Percentiles rank a stretch among this genome's conserved stretches.
Conservation (phyloP, 2,888 invertebrate genomes). For the Trypoxylon attenuatum region DNA sequence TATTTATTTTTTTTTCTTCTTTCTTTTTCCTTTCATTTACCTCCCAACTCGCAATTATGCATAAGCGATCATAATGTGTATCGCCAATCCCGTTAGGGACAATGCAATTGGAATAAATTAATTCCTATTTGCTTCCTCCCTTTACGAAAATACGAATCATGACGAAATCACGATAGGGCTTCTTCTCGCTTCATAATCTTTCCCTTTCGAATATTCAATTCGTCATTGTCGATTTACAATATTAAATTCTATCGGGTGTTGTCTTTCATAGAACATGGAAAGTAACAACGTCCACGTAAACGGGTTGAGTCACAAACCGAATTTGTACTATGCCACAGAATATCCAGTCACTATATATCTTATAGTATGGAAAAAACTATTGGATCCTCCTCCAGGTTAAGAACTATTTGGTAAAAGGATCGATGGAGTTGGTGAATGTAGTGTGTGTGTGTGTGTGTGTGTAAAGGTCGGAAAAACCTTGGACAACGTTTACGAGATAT, state of each 20-base stretch:
- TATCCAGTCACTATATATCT: constrained; percentile 40
- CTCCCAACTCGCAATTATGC: constrained; percentile 21
- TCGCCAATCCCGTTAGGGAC: no score
- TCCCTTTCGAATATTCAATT: constrained; percentile 11
- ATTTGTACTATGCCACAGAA: constrained; percentile 53
- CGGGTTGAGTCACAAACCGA: constrained; percentile 31
- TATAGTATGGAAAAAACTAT: constrained; percentile 37
- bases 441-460: no score
- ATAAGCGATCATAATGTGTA: constrained; percentile 22
- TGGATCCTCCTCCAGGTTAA: constrained; percentile 29
- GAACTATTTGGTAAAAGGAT: constrained; percentile 48
- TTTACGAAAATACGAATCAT: constrained; percentile 4
- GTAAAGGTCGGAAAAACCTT: constrained; percentile 47
- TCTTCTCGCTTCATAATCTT: constrained; percentile 25
- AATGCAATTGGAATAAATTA: no score
- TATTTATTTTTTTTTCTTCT: no score
- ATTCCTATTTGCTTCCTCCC: no score
- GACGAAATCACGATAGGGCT: constrained; percentile 27
- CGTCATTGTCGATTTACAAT: background rate
- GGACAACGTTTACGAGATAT: constrained; percentile 53
- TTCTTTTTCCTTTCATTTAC: constrained; percentile 15
- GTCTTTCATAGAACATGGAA: constrained; percentile 27
- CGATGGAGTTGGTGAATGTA: constrained; percentile 33
- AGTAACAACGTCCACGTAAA: constrained; percentile 35
- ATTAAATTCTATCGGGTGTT: no score